These are phyloP conservation scores for Drosophila parthenogenetica DNA, from an alignment of 2,888 invertebrate genomes.

Conservation along the genomic window DNA sequence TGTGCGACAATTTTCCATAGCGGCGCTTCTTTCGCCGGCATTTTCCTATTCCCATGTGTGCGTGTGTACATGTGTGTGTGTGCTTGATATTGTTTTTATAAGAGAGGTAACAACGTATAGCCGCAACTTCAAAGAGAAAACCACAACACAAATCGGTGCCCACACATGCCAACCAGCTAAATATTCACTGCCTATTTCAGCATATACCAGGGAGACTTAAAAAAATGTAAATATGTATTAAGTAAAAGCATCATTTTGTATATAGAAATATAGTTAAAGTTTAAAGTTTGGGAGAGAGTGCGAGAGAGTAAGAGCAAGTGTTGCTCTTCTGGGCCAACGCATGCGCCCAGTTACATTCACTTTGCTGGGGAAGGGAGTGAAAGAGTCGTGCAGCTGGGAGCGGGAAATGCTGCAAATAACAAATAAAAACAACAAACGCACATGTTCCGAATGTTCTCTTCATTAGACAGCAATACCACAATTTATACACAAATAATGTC, in stretches of 20 bases:
- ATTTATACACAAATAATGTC: constrained; percentile 3
- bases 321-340: constrained; percentile 40
- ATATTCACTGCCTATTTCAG: constrained; percentile 7
- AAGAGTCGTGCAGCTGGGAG: background rate
- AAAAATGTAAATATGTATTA: background rate
- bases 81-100: constrained; percentile 36
- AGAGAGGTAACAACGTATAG: constrained; percentile 15
- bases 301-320: constrained; percentile 18
- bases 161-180: constrained; percentile 5
- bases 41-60: constrained; percentile 31
- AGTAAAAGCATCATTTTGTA: background rate
- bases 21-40: constrained; percentile 66
- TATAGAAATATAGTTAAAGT: background rate
- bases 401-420: constrained; percentile 3
- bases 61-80: constrained; percentile 10
- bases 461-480: constrained; percentile 11
- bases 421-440: constrained; percentile 37
- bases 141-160: background rate
- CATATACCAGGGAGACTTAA: background rate
- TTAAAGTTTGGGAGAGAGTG: background rate
- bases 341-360: constrained; percentile 34
- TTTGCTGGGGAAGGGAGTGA: background rate
- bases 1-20: constrained; percentile 65
- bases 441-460: constrained; percentile 30
- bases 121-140: constrained; percentile 40